Evolutionary conservation across 2,113 vertebrate species (phyloP).

Genomic region (Cebus imitator): DNA sequence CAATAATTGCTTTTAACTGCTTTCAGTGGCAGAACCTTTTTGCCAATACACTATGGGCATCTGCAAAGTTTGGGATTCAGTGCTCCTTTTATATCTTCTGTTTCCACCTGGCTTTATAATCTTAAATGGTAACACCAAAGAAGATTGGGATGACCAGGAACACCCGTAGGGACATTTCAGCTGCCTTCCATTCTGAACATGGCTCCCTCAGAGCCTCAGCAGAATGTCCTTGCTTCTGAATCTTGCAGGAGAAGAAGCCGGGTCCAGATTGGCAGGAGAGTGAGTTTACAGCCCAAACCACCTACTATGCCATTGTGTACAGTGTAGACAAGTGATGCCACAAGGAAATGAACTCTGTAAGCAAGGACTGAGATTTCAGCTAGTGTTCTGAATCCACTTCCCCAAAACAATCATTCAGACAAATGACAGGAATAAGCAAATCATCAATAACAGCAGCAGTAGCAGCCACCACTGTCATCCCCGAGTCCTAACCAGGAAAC

Average conservation of each 20-base stretch:
- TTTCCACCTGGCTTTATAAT: neutral
- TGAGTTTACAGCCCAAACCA: neutral
- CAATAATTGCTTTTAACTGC: slow-evolving; percentile 62
- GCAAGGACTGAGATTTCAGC: neutral
- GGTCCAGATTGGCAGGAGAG: neutral
- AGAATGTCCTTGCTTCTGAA: neutral
- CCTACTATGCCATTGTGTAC: neutral
- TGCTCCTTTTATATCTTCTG: neutral
- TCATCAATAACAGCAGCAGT: neutral
- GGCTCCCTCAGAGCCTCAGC: accelerated
- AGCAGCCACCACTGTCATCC: neutral
- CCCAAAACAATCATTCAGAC: neutral
- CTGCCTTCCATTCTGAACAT: accelerated
- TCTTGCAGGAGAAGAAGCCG: neutral
- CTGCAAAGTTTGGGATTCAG: neutral
- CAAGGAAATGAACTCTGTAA: neutral
- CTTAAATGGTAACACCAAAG: neutral
- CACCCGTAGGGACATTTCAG: neutral
- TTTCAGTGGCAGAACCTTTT: neutral
- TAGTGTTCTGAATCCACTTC: neutral
- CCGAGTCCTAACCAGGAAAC: neutral
- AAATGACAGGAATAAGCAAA: accelerated
- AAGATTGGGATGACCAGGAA: neutral
- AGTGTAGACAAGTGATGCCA: neutral
- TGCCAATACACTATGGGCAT: neutral